Evolutionary conservation across 2,888 invertebrate species (phyloP).

Genomic region (Elegia similella): DNA sequence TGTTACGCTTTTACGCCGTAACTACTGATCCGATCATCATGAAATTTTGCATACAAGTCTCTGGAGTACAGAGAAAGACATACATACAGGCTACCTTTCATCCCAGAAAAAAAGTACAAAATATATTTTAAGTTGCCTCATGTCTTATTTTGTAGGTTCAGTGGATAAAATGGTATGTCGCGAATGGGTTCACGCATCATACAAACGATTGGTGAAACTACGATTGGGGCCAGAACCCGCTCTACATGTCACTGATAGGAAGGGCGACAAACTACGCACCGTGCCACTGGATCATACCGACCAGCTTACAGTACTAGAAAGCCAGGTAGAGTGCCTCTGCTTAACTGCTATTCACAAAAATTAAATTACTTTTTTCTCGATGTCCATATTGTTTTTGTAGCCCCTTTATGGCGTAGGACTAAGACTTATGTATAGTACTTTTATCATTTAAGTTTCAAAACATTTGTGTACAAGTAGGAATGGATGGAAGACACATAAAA

Average conservation of each 20-base stretch:
- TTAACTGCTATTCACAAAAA: not conserved
- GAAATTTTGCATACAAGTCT: too few species aligned
- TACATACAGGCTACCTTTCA: too few species aligned
- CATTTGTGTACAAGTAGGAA: too few species aligned
- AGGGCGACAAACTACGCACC: slow-evolving; percentile 94
- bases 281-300: slow-evolving; percentile 89
- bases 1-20: too few species aligned
- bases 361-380: not conserved
- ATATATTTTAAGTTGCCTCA: too few species aligned
- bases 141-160: slow-evolving; percentile 69
- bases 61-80: too few species aligned
- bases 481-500: too few species aligned
- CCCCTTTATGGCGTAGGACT: not conserved
- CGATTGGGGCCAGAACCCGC: slow-evolving; percentile 94
- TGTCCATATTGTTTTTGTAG: not conserved
- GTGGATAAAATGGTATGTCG: slow-evolving; percentile 96
- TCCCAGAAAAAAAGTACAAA: too few species aligned
- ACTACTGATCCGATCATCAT: too few species aligned
- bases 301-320: slow-evolving; percentile 92
- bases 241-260: slow-evolving; percentile 92
- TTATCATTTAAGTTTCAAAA: too few species aligned
- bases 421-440: not conserved
- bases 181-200: slow-evolving; percentile 96
- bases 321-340: slow-evolving; percentile 82
- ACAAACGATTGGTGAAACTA: slow-evolving; percentile 93